These are phyloP conservation scores for Potorous gilbertii DNA, from an alignment of 2,797 vertebrate genomes.

Conservation along the genomic window DNA sequence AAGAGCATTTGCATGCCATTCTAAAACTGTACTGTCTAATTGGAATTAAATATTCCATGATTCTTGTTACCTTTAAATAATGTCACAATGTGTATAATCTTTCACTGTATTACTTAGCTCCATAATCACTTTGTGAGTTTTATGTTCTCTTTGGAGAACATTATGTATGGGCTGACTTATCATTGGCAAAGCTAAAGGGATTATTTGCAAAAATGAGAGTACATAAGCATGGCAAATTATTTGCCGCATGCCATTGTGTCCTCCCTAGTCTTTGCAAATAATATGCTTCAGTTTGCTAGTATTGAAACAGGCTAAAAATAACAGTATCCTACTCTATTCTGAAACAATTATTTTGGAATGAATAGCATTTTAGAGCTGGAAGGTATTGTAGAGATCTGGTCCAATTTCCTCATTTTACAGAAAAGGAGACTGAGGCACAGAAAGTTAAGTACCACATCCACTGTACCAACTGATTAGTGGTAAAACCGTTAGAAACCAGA, in stretches of 20 bases:
- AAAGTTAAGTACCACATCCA: not conserved
- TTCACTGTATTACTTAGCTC: not conserved
- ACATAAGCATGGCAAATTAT: conserved; percentile 10
- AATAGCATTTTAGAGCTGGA: not conserved
- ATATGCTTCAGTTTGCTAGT: not conserved
- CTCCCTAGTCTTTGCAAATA: conserved; percentile 33
- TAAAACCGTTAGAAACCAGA: not conserved
- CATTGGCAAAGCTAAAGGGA: conserved; percentile 31
- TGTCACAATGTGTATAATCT: not conserved
- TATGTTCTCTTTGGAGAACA: not conserved
- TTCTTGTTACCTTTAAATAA: not conserved
- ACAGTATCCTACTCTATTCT: not conserved
- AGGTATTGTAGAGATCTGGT: not conserved
- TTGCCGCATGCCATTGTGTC: conserved; percentile 16
- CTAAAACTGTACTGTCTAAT: not conserved
- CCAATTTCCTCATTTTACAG: not conserved
- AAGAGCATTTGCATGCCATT: not conserved
- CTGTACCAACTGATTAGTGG: not conserved
- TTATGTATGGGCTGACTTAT: conserved; percentile 13
- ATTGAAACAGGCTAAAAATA: conserved; percentile 33
- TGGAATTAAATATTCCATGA: not conserved
- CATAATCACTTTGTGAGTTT: not conserved
- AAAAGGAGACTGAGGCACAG: not conserved
- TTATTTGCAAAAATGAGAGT: conserved; percentile 29
- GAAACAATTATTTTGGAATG: conserved; percentile 9